phyloP scores from a whole-genome alignment of 2,113 vertebrate species.

The Phyllostomus discolor region DNA sequence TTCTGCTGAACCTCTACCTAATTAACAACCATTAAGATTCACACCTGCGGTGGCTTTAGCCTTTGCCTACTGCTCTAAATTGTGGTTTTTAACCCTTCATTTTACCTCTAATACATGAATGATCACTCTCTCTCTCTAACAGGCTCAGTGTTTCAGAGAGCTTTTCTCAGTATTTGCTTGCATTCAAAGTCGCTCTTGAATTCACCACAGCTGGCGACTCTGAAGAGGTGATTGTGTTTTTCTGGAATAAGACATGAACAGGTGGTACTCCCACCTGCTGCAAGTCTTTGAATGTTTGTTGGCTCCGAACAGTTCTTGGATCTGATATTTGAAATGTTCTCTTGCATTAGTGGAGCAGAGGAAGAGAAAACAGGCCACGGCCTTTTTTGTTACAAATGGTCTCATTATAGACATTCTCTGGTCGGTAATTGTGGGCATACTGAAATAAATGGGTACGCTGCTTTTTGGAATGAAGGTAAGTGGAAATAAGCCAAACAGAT shows the following conservation, averaged over 20 bases:
- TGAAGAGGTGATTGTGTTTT: constrained; percentile 21
- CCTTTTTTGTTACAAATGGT: constrained; percentile 56
- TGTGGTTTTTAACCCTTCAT: constrained; percentile 50
- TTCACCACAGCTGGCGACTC: constrained; percentile 18
- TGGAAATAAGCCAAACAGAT: constrained; percentile 25
- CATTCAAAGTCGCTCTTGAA: constrained; percentile 47
- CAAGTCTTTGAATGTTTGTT: constrained; percentile 35
- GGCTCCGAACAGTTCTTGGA: constrained; percentile 44
- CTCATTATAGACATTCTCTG: constrained; percentile 52
- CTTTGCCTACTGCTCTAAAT: neutral
- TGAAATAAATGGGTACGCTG: constrained; percentile 53
- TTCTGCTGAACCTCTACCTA: constrained; percentile 50
- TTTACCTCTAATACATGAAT: neutral
- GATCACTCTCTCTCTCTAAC: neutral
- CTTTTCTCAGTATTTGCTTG: neutral
- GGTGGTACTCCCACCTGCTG: constrained; percentile 56
- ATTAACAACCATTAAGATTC: constrained; percentile 63
- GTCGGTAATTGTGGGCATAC: constrained; percentile 46
- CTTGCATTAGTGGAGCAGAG: neutral
- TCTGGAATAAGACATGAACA: constrained; percentile 48
- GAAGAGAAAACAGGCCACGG: neutral
- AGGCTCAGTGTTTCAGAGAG: neutral
- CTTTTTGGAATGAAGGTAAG: constrained; percentile 7
- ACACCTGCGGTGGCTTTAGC: constrained; percentile 20
- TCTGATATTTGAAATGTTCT: constrained; percentile 35